Base-by-base conservation (phyloP, 2,797 vertebrate genomes). In the Kryptopterus vitreolus region DNA sequence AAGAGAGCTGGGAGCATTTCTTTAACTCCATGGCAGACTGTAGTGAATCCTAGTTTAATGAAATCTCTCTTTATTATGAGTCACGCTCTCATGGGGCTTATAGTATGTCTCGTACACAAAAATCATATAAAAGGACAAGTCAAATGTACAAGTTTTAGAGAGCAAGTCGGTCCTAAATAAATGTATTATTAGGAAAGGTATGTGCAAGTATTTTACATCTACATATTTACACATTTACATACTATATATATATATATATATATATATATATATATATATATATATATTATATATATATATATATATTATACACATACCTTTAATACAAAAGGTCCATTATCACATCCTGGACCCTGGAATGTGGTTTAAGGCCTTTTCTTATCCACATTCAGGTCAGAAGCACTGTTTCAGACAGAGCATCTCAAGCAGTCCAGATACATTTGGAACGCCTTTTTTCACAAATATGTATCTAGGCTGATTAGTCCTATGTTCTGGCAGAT, bases 1-100 rank as follows among this genome's bases (percentile, higher is more conserved):
- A 71, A 77, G 55, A 77, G 65, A 46, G 74, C 74, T 57, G 53
- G 63, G 80, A 82, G 68, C 72, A 82, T 82, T 77, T 52, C 72
- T 82, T 82, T 77, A 82, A 55, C 66, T 82, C 66, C 80, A 48
- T 65, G 59, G 80, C 59, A 82, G 80, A 82, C 80, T 82, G 80
- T 82, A 73, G 80, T 82, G 80, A 82, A 82, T 77, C 80, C 75
- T 68, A 73, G 50, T 82, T 82, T 77, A 82, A 82, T 77, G 75
- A 82, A 82, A 77, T 78, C 80, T 65, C 68, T 77, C 75, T 73
- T 82, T 77, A 82, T 82, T 77, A 77, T 77, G 80, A 77, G 58
- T 82, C 68, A 82, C 68, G 57, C 58, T 55, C 75, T 61, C 75
- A 38, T 24, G 80, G 58, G 80, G 50, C 68, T 77, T 77, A 82